Conservation (phyloP, 2,113 vertebrate species). For the Pelmatolapia mariae region DNA sequence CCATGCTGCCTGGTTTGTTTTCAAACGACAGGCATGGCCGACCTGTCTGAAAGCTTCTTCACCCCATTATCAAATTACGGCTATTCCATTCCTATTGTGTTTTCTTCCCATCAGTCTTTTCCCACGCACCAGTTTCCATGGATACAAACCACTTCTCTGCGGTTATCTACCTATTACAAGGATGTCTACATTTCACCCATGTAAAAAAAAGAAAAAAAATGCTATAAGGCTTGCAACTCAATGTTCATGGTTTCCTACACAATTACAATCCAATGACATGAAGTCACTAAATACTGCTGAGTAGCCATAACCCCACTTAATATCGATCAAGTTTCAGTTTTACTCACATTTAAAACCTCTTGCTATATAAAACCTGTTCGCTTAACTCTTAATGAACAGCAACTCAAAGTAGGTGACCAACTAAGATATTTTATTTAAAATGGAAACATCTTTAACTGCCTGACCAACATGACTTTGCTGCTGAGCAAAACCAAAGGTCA, state of each 20-base stretch:
- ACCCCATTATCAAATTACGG: not conserved
- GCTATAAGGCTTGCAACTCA: not conserved
- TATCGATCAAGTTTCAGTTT: not conserved
- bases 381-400: not conserved
- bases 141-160: not conserved
- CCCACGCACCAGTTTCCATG: not conserved
- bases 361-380: not conserved
- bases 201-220: rapidly evolving
- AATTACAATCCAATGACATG: not conserved
- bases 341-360: not conserved
- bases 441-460: not conserved
- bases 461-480: not conserved
- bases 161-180: not conserved
- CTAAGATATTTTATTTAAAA: not conserved
- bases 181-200: not conserved
- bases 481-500: not conserved
- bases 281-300: not conserved
- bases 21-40: not conserved
- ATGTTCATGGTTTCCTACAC: rapidly evolving
- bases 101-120: not conserved
- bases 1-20: not conserved
- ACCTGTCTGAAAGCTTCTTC: not conserved
- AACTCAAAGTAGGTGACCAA: not conserved
- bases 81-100: not conserved
- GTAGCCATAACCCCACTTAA: not conserved